Evolutionary conservation across 2,113 vertebrate genomes (phyloP).

Genomic region (Pseudorasbora parva): DNA sequence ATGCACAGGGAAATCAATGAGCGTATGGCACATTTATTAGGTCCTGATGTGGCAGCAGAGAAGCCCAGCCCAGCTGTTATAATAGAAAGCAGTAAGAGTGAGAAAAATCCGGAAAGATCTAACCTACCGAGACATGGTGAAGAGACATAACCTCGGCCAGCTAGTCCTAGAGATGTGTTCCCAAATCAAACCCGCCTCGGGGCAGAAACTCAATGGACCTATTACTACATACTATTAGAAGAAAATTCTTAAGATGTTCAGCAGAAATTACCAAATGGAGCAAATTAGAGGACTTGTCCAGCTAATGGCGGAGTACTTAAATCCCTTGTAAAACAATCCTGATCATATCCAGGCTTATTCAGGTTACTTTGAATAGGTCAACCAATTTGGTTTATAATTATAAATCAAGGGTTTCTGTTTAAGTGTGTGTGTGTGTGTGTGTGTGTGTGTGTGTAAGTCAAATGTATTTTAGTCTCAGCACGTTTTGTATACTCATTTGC

Average conservation of each 20-base stretch:
- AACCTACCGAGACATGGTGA: background rate
- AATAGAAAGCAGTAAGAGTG: conserved; percentile 11
- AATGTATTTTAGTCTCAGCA: background rate
- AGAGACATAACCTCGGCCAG: background rate
- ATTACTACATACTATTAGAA: background rate
- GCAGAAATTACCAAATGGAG: background rate
- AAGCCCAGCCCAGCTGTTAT: conserved; percentile 58
- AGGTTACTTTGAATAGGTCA: background rate
- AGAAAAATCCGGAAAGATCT: conserved; percentile 33
- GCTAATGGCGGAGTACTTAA: background rate
- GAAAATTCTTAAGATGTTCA: background rate
- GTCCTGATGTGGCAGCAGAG: conserved; percentile 61
- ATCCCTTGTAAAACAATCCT: background rate
- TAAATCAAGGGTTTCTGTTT: background rate
- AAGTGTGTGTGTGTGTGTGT: too few species aligned
- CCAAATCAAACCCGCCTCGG: background rate
- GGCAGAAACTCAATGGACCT: conserved; percentile 3
- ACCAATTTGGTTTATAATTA: background rate
- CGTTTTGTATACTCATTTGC: too few species aligned
- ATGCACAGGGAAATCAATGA: conserved; percentile 50
- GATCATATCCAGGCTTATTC: background rate
- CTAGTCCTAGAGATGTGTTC: background rate
- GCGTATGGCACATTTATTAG: conserved; percentile 62
- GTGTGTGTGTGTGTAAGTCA: too few species aligned
- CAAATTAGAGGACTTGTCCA: background rate